Percentiles rank a stretch among this genome's conserved stretches.
Evolutionary conservation across 1,140 invertebrate genomes (phyloP).

Genomic region (Drosophila equinoxialis): DNA sequence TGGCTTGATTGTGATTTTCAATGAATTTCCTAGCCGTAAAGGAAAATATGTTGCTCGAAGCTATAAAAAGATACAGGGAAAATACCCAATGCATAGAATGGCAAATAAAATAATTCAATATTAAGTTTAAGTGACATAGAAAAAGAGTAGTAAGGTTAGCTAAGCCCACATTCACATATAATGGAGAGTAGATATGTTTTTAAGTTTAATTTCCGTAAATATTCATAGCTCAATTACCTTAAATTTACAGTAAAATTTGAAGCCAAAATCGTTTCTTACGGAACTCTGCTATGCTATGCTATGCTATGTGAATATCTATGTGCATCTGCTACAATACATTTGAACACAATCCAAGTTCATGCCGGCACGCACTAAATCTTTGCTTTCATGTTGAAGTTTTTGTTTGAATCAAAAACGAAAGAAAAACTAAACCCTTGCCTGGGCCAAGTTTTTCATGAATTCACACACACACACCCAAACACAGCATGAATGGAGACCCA

Average conservation of each 20-base stretch:
- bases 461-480: constrained; percentile 34
- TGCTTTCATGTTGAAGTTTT: constrained; percentile 75
- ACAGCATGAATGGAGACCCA: constrained; percentile 25
- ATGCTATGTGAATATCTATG: constrained; percentile 22
- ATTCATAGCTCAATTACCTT: constrained; percentile 45
- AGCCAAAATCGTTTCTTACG: constrained; percentile 41
- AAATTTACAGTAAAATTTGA: constrained; percentile 33
- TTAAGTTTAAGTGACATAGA: constrained; percentile 12
- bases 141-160: too few relatives aligned
- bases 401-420: constrained; percentile 45
- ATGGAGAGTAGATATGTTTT: not conserved
- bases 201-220: constrained; percentile 41
- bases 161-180: not conserved
- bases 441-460: constrained; percentile 46
- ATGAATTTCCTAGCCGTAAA: constrained; percentile 50
- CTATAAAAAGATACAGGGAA: not conserved
- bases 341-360: constrained; percentile 67
- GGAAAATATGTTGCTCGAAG: constrained; percentile 51
- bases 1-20: constrained; percentile 70
- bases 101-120: constrained; percentile 6
- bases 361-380: constrained; percentile 79
- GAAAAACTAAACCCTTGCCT: constrained; percentile 52
- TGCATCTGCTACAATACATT: constrained; percentile 60
- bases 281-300: constrained; percentile 33
- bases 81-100: not conserved